Evolutionary conservation across 2,797 vertebrate genomes (phyloP).

Genomic region (Microchirus variegatus): DNA sequence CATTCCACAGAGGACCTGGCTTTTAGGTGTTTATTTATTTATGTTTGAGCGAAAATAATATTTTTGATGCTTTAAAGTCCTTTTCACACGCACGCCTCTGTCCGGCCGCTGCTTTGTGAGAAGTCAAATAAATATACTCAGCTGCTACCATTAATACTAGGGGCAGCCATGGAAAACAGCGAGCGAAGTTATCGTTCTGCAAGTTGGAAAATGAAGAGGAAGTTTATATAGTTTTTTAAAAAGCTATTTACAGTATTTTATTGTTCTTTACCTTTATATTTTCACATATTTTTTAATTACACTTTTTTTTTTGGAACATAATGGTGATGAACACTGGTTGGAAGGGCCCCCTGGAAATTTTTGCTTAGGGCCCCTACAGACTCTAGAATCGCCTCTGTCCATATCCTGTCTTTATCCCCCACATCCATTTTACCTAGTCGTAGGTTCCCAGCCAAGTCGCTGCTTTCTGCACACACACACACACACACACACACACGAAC

Average conservation of each 20-base stretch:
- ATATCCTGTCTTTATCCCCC: slow-evolving; percentile 41
- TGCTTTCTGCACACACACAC: background rate
- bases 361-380: too few species aligned
- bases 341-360: too few species aligned
- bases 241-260: too few species aligned
- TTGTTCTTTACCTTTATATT: too few species aligned
- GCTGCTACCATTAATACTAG: slow-evolving; percentile 69
- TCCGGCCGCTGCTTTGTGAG: slow-evolving; percentile 73
- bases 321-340: too few species aligned
- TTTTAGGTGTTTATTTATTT: slow-evolving; percentile 78
- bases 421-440: slow-evolving; percentile 39
- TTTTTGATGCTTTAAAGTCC: slow-evolving; percentile 79
- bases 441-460: slow-evolving; percentile 30
- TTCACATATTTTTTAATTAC: too few species aligned
- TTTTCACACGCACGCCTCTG: slow-evolving; percentile 73
- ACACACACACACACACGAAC: slow-evolving; percentile 8
- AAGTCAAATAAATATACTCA: slow-evolving; percentile 75
- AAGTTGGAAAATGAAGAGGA: too few species aligned
- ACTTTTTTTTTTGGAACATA: too few species aligned
- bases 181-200: too few species aligned
- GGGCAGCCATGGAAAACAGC: slow-evolving; percentile 63
- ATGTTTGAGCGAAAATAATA: slow-evolving; percentile 74
- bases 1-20: slow-evolving; percentile 77
- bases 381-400: too few species aligned
- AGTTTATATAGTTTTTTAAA: too few species aligned